Evolutionary conservation across 2,888 invertebrate genomes (phyloP).

Genomic region (Nomada ruficornis): DNA sequence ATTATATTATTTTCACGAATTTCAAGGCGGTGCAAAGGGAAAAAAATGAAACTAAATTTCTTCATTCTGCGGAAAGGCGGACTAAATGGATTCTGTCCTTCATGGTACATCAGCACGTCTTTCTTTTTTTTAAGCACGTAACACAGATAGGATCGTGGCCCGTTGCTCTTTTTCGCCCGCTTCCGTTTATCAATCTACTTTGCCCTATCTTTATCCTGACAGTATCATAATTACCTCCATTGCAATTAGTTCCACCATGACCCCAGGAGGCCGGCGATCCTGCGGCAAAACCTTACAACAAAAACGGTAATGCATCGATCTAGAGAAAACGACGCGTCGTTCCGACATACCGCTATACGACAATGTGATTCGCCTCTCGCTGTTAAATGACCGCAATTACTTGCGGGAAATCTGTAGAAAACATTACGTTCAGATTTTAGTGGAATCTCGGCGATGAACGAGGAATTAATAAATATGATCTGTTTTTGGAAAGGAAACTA

Average conservation of each 20-base stretch:
- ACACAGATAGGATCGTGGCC: slow-evolving; percentile 1
- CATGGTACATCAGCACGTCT: slow-evolving; percentile 11
- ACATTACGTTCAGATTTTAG: not conserved
- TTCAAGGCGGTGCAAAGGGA: not conserved
- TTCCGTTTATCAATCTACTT: slow-evolving; percentile 35
- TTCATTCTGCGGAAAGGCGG: not conserved
- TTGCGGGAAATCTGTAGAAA: not conserved
- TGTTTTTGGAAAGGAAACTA: not conserved
- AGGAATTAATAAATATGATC: not conserved
- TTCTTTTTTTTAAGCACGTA: slow-evolving; percentile 12
- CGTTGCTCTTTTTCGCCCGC: slow-evolving; percentile 3
- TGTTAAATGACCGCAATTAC: slow-evolving; percentile 37
- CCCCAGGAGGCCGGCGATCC: not conserved
- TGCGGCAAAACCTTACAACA: slow-evolving; percentile 23
- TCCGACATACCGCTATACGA: slow-evolving; percentile 3
- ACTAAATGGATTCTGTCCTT: slow-evolving; percentile 20
- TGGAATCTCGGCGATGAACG: not conserved
- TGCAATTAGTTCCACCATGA: slow-evolving; percentile 29
- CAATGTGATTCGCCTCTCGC: slow-evolving; percentile 19
- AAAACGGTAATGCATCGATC: slow-evolving; percentile 50
- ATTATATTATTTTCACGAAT: not conserved
- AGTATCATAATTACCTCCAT: slow-evolving; percentile 37
- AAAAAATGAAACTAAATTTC: not conserved
- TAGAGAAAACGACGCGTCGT: slow-evolving; percentile 12
- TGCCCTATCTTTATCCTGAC: slow-evolving; percentile 26